Evolutionary conservation across 1,140 invertebrate species (phyloP), one percentile per base, ranked within the genome.

Genomic region (Alviniconcha marisindica): DNA sequence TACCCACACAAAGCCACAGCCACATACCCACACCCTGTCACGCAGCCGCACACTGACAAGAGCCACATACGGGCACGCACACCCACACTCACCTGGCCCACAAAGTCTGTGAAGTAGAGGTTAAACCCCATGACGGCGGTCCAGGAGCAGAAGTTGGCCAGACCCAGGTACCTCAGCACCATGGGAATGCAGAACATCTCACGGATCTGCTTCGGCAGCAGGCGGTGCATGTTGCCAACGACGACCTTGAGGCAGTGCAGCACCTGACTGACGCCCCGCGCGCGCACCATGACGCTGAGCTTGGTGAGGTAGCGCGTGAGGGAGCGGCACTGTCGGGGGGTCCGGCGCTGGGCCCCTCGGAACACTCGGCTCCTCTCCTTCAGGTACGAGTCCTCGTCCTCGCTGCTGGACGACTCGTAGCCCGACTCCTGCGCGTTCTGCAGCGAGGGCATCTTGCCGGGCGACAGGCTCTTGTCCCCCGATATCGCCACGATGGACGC

Each of bases 21-120:
- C 48, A 21, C 48, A 12, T 51, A n/a, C n/a, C n/a, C n/a, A n/a
- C n/a, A n/a, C n/a, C n/a, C n/a, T n/a, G n/a, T n/a, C n/a, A 24
- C 56, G 56, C 56, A 24, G 56, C 56, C 56, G n/a, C n/a, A n/a
- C n/a, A n/a, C n/a, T n/a, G n/a, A n/a, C n/a, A n/a, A n/a, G n/a
- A n/a, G n/a, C n/a, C n/a, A n/a, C n/a, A n/a, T n/a, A n/a, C n/a
- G n/a, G n/a, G n/a, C n/a, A n/a, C n/a, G n/a, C 12, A 51, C n/a
- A n/a, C n/a, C n/a, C n/a, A n/a, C n/a, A n/a, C 80, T 82, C 28
- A 85, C 92, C 88, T 94, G 92, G 2, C 93, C 94, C 15, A 94
- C 93, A 91, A 91, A 94, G 88, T 94, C 94, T n/a, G 94, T 94
- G 87, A 93, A 94, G 86, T 94, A 94, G 79, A 94, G 91, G 77